These are phyloP conservation scores for Apogon hyalosoma DNA, from an alignment of 2,797 vertebrate species.

Conservation along the genomic window DNA sequence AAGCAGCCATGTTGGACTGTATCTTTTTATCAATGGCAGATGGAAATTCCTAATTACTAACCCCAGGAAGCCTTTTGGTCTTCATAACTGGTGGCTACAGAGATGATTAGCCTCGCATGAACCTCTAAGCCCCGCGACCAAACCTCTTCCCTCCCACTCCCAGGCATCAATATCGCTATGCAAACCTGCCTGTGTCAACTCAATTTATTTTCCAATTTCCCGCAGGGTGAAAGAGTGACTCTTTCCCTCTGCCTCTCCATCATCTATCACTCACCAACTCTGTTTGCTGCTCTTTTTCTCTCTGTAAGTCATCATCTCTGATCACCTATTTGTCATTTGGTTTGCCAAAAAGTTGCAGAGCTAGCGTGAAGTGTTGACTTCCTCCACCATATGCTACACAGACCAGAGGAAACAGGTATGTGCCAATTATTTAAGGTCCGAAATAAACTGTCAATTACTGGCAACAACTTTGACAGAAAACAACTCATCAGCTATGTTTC, in stretches of 20 bases:
- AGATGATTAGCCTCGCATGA: constrained; percentile 66
- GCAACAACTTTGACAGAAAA: neutral
- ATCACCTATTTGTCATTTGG: constrained; percentile 11
- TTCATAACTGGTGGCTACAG: constrained; percentile 34
- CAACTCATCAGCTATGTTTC: no score
- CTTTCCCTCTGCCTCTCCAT: constrained; percentile 34
- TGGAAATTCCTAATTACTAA: constrained; percentile 61
- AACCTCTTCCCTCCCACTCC: constrained; percentile 35
- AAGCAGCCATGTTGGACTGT: constrained; percentile 1
- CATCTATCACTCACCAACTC: constrained; percentile 54
- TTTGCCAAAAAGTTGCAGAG: constrained; percentile 1
- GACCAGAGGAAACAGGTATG: constrained; percentile 7
- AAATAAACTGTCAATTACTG: neutral
- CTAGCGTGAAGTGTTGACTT: neutral
- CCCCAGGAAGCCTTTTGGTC: constrained; percentile 54
- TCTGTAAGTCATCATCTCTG: constrained; percentile 9
- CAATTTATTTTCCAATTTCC: constrained; percentile 85
- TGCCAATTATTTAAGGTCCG: constrained; percentile 1
- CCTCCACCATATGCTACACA: neutral
- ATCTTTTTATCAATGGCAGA: constrained; percentile 55
- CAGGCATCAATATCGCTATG: constrained; percentile 63
- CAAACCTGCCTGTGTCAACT: constrained; percentile 80
- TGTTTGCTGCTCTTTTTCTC: constrained; percentile 18
- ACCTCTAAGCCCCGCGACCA: constrained; percentile 47
- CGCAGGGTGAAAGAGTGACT: constrained; percentile 55